Evolutionary conservation across 2,113 vertebrate species (phyloP).

Genomic region (Laticauda laticaudata): DNA sequence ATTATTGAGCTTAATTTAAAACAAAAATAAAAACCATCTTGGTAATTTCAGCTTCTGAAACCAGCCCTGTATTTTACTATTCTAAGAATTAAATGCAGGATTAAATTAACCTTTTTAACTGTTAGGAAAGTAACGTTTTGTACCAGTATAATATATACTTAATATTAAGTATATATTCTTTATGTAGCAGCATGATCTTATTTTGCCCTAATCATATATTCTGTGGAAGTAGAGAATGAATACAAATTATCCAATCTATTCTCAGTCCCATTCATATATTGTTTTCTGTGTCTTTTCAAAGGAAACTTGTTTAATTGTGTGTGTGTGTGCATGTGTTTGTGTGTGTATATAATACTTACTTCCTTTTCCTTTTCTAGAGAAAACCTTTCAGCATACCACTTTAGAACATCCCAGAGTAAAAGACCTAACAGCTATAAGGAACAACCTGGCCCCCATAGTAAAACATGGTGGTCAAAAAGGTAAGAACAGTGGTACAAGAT

Average conservation of each 20-base stretch:
- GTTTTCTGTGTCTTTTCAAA: not conserved
- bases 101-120: not conserved
- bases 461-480: constrained; percentile 76
- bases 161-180: not conserved
- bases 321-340: not conserved
- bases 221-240: not conserved
- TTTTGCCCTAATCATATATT: not conserved
- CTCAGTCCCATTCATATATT: not conserved
- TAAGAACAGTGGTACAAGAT: constrained; percentile 63
- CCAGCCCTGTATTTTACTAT: not conserved
- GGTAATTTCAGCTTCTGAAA: not conserved
- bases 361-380: constrained; percentile 60
- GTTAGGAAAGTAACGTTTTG: not conserved
- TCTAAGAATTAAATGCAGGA: not conserved
- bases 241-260: not conserved
- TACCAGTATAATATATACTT: not conserved
- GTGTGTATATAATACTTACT: constrained; percentile 22
- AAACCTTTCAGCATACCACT: constrained; percentile 66
- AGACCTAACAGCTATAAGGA: constrained; percentile 64
- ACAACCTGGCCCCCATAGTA: constrained; percentile 73
- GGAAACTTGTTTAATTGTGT: constrained; percentile 5
- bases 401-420: constrained; percentile 65
- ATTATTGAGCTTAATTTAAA: not conserved
- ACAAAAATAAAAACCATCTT: not conserved
- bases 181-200: not conserved